Conservation (phyloP, 2,113 vertebrate species). For the Aptenodytes forsteri region DNA sequence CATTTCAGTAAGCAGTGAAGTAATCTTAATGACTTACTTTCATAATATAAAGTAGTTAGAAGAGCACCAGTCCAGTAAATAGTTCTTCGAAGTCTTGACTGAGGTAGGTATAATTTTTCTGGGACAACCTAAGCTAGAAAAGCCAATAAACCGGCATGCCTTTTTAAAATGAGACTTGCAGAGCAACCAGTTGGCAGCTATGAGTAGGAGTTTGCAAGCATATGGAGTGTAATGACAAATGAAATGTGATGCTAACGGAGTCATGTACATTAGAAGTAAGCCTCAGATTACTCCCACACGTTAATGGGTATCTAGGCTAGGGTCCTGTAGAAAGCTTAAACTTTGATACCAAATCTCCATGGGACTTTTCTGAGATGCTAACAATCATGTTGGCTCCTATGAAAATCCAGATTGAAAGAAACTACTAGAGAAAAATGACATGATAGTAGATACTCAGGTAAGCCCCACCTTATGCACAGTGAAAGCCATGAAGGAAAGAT, state of each 20-base stretch:
- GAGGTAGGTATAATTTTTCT: neutral
- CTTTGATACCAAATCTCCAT: neutral
- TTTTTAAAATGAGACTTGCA: neutral
- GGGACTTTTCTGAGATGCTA: neutral
- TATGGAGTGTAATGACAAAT: slow-evolving; percentile 36
- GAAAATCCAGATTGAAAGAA: neutral
- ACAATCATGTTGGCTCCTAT: accelerated
- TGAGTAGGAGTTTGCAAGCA: slow-evolving; percentile 50
- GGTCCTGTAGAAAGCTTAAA: neutral
- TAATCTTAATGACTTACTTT: neutral
- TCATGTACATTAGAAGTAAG: neutral
- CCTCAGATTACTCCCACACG: neutral
- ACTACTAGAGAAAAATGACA: neutral
- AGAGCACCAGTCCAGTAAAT: neutral
- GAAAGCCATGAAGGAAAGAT: neutral
- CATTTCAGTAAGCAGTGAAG: neutral
- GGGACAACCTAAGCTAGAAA: neutral
- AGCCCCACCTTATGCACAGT: neutral
- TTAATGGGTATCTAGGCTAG: neutral
- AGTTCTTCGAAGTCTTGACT: neutral
- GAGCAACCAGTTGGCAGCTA: slow-evolving; percentile 35
- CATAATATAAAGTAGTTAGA: neutral
- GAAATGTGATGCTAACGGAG: neutral
- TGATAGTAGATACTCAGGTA: neutral
- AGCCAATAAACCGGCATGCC: neutral